Percentiles rank a stretch among this genome's conserved stretches.
These are phyloP conservation scores for Calypte anna DNA, from an alignment of 2,113 vertebrate species.

Conservation along the genomic window DNA sequence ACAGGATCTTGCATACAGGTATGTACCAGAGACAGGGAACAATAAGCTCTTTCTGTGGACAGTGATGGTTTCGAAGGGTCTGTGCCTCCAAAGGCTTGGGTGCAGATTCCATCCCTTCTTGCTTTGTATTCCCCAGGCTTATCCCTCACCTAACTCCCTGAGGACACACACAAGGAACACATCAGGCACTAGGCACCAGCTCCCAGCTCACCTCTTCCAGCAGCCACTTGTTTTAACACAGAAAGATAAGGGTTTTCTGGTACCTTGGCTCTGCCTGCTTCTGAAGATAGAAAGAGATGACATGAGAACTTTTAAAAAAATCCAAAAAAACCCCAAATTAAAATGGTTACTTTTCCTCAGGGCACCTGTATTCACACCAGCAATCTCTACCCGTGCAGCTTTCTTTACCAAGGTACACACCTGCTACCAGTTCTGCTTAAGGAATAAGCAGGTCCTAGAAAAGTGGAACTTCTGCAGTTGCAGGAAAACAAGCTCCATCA, in stretches of 20 bases:
- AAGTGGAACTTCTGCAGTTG: neutral
- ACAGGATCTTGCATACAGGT: neutral
- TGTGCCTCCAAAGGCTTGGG: neutral
- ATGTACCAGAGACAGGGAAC: neutral
- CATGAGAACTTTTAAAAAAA: neutral
- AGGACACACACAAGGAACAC: accelerated
- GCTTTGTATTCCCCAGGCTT: neutral
- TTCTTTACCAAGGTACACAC: neutral
- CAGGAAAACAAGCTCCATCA: accelerated
- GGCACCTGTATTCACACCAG: neutral
- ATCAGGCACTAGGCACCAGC: neutral
- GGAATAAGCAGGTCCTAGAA: neutral
- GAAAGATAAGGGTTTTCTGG: neutral
- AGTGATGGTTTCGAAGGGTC: neutral
- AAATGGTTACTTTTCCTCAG: neutral
- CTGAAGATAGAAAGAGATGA: neutral
- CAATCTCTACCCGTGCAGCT: neutral
- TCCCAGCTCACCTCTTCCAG: neutral
- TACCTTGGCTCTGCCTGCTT: neutral
- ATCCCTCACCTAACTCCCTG: accelerated
- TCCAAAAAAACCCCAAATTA: neutral
- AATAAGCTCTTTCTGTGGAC: neutral
- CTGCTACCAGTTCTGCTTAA: neutral
- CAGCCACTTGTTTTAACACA: accelerated
- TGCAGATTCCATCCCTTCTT: neutral